These are phyloP conservation scores for Pogonomyrmex californicus DNA, from an alignment of 1,140 invertebrate genomes.

Conservation along the genomic window DNA sequence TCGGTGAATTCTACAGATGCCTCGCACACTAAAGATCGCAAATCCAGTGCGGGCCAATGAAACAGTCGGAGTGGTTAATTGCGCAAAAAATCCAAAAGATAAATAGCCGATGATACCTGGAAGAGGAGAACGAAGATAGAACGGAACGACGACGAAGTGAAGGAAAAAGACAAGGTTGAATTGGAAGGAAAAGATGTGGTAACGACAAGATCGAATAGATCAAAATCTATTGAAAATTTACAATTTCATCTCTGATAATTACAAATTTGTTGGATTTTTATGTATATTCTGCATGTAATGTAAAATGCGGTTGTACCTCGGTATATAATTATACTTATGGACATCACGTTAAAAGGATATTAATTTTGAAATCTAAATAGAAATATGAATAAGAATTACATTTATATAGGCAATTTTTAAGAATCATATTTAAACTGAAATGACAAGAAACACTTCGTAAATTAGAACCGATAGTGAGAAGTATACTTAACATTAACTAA, in stretches of 20 bases:
- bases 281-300: neutral
- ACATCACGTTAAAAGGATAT: neutral
- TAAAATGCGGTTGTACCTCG: neutral
- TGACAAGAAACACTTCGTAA: neutral
- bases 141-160: constrained; percentile 51
- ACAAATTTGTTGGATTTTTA: constrained; percentile 1
- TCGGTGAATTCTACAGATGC: constrained; percentile 76
- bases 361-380: neutral
- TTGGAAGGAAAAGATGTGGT: neutral
- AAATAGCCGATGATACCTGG: constrained; percentile 10
- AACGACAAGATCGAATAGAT: neutral
- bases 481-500: neutral
- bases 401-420: neutral
- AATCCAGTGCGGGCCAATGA: constrained; percentile 72
- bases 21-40: constrained; percentile 74
- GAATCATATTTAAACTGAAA: too few species aligned
- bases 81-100: constrained; percentile 76
- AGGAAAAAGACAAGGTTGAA: neutral
- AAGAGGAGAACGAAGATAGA: constrained; percentile 25
- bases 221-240: neutral
- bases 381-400: neutral
- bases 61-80: constrained; percentile 79
- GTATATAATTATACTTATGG: neutral
- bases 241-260: neutral
- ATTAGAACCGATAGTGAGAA: neutral